Percentiles rank a stretch among this genome's conserved stretches.
phyloP scores from a whole-genome alignment of 2,797 vertebrate genomes.

The Paedocypris micromegethes region DNA sequence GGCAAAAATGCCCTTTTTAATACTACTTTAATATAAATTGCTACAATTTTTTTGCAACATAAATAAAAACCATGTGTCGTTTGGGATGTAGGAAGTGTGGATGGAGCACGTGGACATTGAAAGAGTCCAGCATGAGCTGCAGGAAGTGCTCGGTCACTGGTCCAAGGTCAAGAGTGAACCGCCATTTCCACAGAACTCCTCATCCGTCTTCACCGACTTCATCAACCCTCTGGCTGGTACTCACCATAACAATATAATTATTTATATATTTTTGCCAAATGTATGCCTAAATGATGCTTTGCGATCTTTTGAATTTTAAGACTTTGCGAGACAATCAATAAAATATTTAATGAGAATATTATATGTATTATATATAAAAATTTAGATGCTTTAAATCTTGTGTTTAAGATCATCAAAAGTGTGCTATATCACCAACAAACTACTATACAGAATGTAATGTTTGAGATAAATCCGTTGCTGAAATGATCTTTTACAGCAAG shows the following conservation, averaged over 20 bases:
- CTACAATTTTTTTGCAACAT: background rate
- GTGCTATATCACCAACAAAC: background rate
- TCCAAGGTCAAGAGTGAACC: constrained; percentile 77
- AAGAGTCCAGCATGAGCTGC: constrained; percentile 81
- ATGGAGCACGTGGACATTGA: constrained; percentile 89
- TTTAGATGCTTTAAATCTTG: too few relatives aligned
- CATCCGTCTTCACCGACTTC: constrained; percentile 70
- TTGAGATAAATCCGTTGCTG: background rate
- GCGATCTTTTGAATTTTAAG: too few relatives aligned
- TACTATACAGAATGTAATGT: background rate
- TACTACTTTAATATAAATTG: too few relatives aligned
- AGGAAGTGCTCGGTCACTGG: constrained; percentile 80
- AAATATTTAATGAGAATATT: too few relatives aligned
- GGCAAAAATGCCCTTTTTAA: too few relatives aligned
- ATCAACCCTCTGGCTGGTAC: constrained; percentile 77
- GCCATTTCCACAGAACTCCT: constrained; percentile 60
- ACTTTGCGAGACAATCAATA: too few relatives aligned
- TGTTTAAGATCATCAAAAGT: too few relatives aligned
- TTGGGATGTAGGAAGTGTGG: constrained; percentile 81
- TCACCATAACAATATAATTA: background rate
- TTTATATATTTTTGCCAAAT: too few relatives aligned
- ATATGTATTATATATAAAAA: too few relatives aligned
- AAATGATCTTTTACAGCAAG: constrained; percentile 67
- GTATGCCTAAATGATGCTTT: too few relatives aligned
- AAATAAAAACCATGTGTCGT: constrained; percentile 3